Evolutionary conservation across 2,888 invertebrate genomes (phyloP).

Genomic region (Pasiphila rectangulata): DNA sequence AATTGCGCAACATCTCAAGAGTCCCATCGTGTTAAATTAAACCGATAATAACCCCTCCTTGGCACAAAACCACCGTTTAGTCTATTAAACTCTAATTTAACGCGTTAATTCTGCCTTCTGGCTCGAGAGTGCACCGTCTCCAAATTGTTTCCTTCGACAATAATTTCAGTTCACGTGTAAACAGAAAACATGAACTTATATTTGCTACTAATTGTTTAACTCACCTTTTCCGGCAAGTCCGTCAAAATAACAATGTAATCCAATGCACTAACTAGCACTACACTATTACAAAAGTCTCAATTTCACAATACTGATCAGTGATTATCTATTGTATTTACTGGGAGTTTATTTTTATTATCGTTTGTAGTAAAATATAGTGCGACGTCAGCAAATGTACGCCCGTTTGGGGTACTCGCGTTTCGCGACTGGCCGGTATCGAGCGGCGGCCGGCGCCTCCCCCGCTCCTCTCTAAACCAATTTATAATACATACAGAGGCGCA

Average conservation of each 20-base stretch:
- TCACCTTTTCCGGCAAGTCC: slow-evolving; percentile 29
- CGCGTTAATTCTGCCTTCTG: slow-evolving; percentile 4
- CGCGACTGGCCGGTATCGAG: slow-evolving; percentile 76
- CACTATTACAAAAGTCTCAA: neutral
- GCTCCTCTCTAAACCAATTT: slow-evolving; percentile 79
- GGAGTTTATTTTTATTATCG: slow-evolving; percentile 47
- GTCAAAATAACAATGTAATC: slow-evolving; percentile 28
- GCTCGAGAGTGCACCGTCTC: neutral
- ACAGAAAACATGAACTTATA: slow-evolving; percentile 12
- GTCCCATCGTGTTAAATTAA: slow-evolving; percentile 1
- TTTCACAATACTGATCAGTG: neutral
- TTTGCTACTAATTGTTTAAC: slow-evolving; percentile 14
- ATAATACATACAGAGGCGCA: slow-evolving; percentile 80
- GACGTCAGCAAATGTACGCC: slow-evolving; percentile 22
- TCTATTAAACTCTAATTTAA: slow-evolving; percentile 9
- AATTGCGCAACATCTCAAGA: slow-evolving; percentile 2
- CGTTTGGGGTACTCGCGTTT: slow-evolving; percentile 31
- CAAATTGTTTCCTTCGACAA: slow-evolving; percentile 2
- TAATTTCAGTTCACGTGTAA: slow-evolving; percentile 1
- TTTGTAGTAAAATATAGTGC: slow-evolving; percentile 30
- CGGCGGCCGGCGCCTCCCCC: slow-evolving; percentile 59
- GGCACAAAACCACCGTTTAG: slow-evolving; percentile 6
- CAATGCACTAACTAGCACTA: slow-evolving; percentile 23
- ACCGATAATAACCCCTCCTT: slow-evolving; percentile 2
- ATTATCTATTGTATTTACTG: slow-evolving; percentile 11